Evolutionary conservation across 2,888 invertebrate species (phyloP), one percentile per base, ranked within the genome.

Genomic region (Gibbula magus): DNA sequence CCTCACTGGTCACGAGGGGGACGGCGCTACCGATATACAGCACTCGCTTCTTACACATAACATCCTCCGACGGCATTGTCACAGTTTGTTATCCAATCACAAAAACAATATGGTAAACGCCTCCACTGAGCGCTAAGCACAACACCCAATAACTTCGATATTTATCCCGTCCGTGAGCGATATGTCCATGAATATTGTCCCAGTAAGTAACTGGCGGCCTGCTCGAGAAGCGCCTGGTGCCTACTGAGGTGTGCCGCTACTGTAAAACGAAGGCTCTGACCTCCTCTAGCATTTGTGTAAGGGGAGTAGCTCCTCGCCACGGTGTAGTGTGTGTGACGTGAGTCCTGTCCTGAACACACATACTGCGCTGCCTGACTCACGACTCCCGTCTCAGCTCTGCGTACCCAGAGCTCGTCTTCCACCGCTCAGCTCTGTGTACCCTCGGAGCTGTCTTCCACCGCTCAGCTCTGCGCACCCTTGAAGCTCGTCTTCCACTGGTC

Each of bases 1-100:
- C 93, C 10, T 86, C 86, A 0, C 89, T 83, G 0, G 92, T 91
- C 75, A 92, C 90, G 56, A 90, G 61, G 8, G 93, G 93, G 1
- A 92, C 90, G 2, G 92, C 89, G 81, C 91, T 91, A 3, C 93
- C 93, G n/a, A 93, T 89, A 79, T 92, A 93, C 56, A 92, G 82
- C n/a, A 92, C 92, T 10, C 91, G 86, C 78, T 87, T 88, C 79
- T 85, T 86, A 32, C 87, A 81, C 73, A 91, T 81, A 3, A 88
- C 81, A 56, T 87, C 86, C 35, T 82, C 85, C 54, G 85, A 83
- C 84, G 86, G 85, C 70, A 75, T 87, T 82, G 67, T 54, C 25
- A 75, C 74, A 16, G 75, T 32, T 75, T 75, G n/a, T 18, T 29
- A 61, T 61, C 29, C 61, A 61, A 25, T 29, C 25, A 61, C 61